Conservation (phyloP, 1,140 invertebrate species). For the Microplitis demolitor region DNA sequence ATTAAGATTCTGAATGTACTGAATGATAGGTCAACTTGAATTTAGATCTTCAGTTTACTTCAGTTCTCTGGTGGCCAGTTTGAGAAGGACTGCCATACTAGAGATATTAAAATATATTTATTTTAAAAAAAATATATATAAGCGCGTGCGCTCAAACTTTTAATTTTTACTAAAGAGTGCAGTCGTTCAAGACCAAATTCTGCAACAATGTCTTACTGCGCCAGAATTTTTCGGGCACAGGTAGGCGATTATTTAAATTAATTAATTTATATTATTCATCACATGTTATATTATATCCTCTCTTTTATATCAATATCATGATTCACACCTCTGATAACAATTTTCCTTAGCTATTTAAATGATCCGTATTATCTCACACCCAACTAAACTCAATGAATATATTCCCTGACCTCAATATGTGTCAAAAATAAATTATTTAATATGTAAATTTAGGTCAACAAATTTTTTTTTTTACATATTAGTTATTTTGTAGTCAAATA, state of each 20-base stretch:
- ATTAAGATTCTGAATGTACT: slow-evolving; percentile 31
- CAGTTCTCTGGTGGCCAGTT: slow-evolving; percentile 61
- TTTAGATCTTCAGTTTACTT: slow-evolving; percentile 21
- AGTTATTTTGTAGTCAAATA: background rate
- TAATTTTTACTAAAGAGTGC: slow-evolving; percentile 16
- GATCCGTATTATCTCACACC: background rate
- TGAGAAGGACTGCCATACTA: slow-evolving; percentile 59
- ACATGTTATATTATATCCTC: background rate
- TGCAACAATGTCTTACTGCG: slow-evolving; percentile 73
- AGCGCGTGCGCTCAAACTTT: slow-evolving; percentile 35
- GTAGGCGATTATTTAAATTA: slow-evolving; percentile 55
- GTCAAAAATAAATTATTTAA: background rate
- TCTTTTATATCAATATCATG: background rate
- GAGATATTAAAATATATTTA: slow-evolving; percentile 18
- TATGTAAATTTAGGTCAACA: background rate
- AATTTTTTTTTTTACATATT: background rate
- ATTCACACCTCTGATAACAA: background rate
- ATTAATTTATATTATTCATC: background rate
- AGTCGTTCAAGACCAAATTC: slow-evolving; percentile 29
- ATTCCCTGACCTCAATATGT: background rate
- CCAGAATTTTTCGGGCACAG: slow-evolving; percentile 75
- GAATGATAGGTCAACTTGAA: slow-evolving; percentile 23
- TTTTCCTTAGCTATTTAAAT: background rate
- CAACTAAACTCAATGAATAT: background rate
- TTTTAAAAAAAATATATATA: background rate